A percentile compares a stretch with the other conserved stretches of the same genome.
Evolutionary conservation across 1,140 invertebrate species (phyloP).

Genomic region (Magallana angulata): DNA sequence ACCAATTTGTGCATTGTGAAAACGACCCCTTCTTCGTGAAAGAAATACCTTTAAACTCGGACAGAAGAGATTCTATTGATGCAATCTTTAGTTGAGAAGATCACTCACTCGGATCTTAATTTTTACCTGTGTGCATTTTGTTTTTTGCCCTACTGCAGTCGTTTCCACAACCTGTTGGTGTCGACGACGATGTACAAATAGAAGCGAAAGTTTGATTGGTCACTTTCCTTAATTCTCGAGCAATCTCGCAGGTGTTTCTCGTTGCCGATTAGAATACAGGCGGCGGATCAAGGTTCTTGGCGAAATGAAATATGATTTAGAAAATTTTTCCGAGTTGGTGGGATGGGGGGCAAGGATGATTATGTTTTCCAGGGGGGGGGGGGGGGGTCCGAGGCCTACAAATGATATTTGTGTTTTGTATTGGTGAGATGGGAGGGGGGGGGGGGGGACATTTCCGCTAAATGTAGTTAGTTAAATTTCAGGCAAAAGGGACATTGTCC

Average conservation of each 20-base stretch:
- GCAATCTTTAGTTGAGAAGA: not conserved
- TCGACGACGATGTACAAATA: slow-evolving; percentile 37
- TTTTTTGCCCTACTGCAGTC: not conserved
- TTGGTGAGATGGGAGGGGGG: too few relatives aligned
- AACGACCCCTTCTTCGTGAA: not conserved
- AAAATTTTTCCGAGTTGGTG: too few relatives aligned
- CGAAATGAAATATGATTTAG: too few relatives aligned
- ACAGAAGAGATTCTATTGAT: not conserved
- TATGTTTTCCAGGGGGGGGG: too few relatives aligned
- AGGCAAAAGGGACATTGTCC: too few relatives aligned
- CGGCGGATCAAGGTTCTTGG: not conserved
- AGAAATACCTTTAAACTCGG: not conserved
- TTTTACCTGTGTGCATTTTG: slow-evolving; percentile 7
- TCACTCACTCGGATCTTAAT: not conserved
- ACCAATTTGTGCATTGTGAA: not conserved
- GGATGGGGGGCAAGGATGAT: too few relatives aligned
- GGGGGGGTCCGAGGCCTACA: too few relatives aligned
- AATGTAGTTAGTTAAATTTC: too few relatives aligned
- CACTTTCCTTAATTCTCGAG: slow-evolving; percentile 29
- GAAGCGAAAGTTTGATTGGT: slow-evolving; percentile 27
- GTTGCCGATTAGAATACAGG: not conserved
- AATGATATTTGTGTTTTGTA: too few relatives aligned
- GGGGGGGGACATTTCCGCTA: too few relatives aligned
- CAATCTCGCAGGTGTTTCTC: slow-evolving; percentile 18
- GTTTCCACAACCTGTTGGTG: slow-evolving; percentile 32